Base-by-base conservation (phyloP, 2,113 vertebrate genomes). In the Cricetomys ansorgei region DNA sequence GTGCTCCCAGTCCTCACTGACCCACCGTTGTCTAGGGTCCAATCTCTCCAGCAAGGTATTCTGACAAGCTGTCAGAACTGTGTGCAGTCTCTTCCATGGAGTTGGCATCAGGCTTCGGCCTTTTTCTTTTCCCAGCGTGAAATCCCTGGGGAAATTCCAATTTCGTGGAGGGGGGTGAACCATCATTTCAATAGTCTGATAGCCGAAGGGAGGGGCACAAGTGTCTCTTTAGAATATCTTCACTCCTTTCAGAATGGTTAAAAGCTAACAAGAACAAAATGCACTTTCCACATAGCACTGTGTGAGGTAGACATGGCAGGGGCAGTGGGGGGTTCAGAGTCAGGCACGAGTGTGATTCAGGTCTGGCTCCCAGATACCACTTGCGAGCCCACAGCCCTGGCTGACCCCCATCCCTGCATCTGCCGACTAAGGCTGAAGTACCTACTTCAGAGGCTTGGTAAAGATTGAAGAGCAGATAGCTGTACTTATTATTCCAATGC, bases 61-160 rank as follows among this genome's bases (percentile, higher is more conserved):
- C 84, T 86, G 84, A 69, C 62, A 67, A 86, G 64, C 37, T 65
- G 83, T 86, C 84, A 86, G 84, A 86, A 86, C 10, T 69, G 45
- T 69, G 45, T 50, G 84, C 48, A 69, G 53, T 86, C 64, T 86
- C 64, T 86, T 86, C 84, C 84, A 37, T 25, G 43, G 64, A 27
- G 17, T 50, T 67, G 84, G 64, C 84, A 48, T 50, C 43, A 9
- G 43, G 34, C 43, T 86, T 48, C 45, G 53, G 48, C 19, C 34
- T 86, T 50, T 67, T 86, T 37, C 64, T 86, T 86, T 31, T 53
- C 84, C 64, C 45, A 86, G 84, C 45, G 6, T 86, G 64, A 86
- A 67, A 69, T 69, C 64, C 34, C 84, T 50, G 64, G 64, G 64
- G 84, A 69, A 69, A 67, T 86, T 67, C 29, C 84, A 86, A 69